Base-by-base conservation (phyloP, 2,113 vertebrate genomes). In the Oncorhynchus gorbuscha region DNA sequence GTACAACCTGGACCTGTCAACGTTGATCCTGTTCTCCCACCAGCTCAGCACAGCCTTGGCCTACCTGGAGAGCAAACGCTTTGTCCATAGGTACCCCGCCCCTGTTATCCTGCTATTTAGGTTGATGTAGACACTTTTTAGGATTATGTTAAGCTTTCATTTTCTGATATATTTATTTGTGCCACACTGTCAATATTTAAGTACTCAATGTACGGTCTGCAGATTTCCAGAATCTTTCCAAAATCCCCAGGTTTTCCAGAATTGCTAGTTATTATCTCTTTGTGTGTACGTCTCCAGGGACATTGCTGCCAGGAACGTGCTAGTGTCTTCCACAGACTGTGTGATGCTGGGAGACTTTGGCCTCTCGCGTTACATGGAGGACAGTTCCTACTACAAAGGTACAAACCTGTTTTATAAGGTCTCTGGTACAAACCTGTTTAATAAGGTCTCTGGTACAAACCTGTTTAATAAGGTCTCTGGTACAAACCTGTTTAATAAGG, bases 381-480 rank as follows among this genome's bases (percentile, higher is more conserved):
- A 99, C 87, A 98, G 97, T 86, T 99, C 98, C 45, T 99, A 99
- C 81, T 99, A 99, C 85, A 99, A 99, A 97, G 98, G 98, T 99
- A 75, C 16, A 67, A 5, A n/a, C 9, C 39, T 45, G 35, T 8
- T 39, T 35, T 0, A 35, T 35, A 35, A 6, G 1, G 35, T 35
- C 6, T 35, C 39, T 45, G 39, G 5, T 35, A 35, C 30, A 5
- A 6, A 35, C 5, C 32, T 35, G 32, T 35, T 6, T 35, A 1
- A 35, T 35, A 35, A 1, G 1, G 32, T 35, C 32, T 35, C 32
- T 35, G 98, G 98, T 99, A 75, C 16, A 70, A 5, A n/a, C 8
- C 39, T 45, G 39, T 9, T 11, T 45, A 2, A 45, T 45, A 45
- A 7, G 35, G 35, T 8, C 35, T 39, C 35, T 39, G 98, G 97